Conservation (phyloP, 2,113 vertebrate genomes). For the Balaeniceps rex region DNA sequence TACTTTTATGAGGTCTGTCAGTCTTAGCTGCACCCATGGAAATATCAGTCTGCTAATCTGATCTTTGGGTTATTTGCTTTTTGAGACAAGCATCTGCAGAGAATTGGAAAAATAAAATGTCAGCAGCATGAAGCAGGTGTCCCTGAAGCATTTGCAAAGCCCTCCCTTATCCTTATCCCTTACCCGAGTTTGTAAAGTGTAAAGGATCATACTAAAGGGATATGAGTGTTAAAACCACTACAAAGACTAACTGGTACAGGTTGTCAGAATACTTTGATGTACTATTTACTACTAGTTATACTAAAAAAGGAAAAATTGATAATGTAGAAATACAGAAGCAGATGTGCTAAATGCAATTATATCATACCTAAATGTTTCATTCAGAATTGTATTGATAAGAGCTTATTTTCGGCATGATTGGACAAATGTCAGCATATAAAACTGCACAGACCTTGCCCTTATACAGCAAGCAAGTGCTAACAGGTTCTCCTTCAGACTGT, state of each 20-base stretch:
- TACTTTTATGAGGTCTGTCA: slow-evolving; percentile 2
- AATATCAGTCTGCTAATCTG: slow-evolving; percentile 14
- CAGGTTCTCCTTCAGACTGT: neutral
- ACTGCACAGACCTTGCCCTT: neutral
- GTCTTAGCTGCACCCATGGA: neutral
- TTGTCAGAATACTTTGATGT: neutral
- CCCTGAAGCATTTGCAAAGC: neutral
- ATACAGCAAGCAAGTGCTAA: no score
- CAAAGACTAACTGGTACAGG: neutral
- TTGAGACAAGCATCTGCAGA: neutral
- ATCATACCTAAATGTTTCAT: neutral
- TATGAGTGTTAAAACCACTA: neutral
- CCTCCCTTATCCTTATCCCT: neutral
- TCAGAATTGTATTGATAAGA: neutral
- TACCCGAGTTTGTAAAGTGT: neutral
- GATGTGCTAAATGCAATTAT: neutral
- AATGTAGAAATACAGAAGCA: neutral
- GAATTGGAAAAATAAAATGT: neutral
- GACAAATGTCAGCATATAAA: neutral
- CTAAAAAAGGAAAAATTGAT: neutral
- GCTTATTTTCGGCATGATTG: neutral
- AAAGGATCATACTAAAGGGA: neutral
- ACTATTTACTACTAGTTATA: neutral
- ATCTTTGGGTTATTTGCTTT: slow-evolving; percentile 15
- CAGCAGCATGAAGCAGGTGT: neutral